Evolutionary conservation across 2,888 invertebrate genomes (phyloP).

Genomic region (Eilema caniola): DNA sequence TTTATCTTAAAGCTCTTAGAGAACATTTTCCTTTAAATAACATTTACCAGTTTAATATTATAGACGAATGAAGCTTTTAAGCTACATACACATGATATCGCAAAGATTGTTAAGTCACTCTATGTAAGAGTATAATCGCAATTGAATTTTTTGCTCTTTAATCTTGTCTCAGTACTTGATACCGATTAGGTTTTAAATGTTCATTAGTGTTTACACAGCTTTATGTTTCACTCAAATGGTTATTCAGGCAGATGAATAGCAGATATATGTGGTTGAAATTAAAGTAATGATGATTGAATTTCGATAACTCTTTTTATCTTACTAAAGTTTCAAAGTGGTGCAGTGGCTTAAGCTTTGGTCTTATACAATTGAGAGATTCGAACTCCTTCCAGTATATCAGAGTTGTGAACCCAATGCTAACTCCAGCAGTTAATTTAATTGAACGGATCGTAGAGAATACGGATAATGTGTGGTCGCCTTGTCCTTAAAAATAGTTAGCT

Average conservation of each 20-base stretch:
- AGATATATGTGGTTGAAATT: not conserved
- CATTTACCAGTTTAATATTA: slow-evolving; percentile 24
- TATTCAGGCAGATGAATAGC: slow-evolving; percentile 5
- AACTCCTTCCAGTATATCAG: not conserved
- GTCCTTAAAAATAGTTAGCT: too few relatives aligned
- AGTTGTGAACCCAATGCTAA: not conserved
- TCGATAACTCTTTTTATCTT: not conserved
- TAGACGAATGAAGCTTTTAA: slow-evolving; percentile 52
- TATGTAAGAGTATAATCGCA: slow-evolving; percentile 53
- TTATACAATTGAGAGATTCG: not conserved
- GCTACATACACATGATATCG: slow-evolving; percentile 47
- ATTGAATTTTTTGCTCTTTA: slow-evolving; percentile 49
- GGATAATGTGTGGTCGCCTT: too few relatives aligned
- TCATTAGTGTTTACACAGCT: slow-evolving; percentile 46
- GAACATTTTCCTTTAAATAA: slow-evolving; percentile 22
- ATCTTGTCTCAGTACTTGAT: slow-evolving; percentile 45
- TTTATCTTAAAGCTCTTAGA: slow-evolving; percentile 20
- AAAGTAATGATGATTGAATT: not conserved
- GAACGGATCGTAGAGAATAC: too few relatives aligned
- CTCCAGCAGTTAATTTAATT: too few relatives aligned
- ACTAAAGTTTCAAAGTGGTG: not conserved
- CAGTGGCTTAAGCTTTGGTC: not conserved
- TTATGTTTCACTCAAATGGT: slow-evolving; percentile 36
- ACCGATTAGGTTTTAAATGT: slow-evolving; percentile 52
- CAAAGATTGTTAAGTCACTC: slow-evolving; percentile 50